Base-by-base conservation (phyloP, 2,888 invertebrate species). In the Diploptera punctata region DNA sequence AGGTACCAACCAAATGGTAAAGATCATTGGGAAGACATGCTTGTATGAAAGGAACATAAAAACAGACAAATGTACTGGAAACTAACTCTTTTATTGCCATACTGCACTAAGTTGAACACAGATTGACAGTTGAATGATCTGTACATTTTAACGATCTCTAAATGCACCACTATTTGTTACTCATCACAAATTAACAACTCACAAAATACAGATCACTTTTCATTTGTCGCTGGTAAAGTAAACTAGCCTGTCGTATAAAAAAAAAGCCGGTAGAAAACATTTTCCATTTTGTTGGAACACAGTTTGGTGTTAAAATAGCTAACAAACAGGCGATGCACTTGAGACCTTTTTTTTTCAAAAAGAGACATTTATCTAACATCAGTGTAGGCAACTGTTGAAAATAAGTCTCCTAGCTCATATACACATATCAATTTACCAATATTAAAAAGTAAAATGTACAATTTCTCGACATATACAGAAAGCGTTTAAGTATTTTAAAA, bases 51-150 rank as follows among this genome's bases (percentile, higher is more conserved):
- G n/a, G n/a, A n/a, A n/a, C n/a, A n/a, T n/a, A n/a, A n/a, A n/a
- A n/a, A n/a, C n/a, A n/a, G n/a, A n/a, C n/a, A n/a, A n/a, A n/a
- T n/a, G n/a, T n/a, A 75, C 76, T 80, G 79, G 82, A 84, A 83
- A 83, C 83, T 82, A 83, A 82, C 82, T 82, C 82, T 83, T n/a
- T 84, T 83, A 83, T 84, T 81, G 83, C 83, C 83, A 81, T 80
- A 81, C 81, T 73, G 70, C 33, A 70, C 73, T 73, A 68, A 65
- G 18, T 65, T 65, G 71, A 74, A 74, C 74, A 74, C 69, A 69
- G 69, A 69, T 60, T 71, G 71, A 74, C 67, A 70, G 70, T 33
- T 65, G 24, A 69, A 57, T 38, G 44, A 67, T 57, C 71, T 70
- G 72, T 74, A 74, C 72, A 74, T 26, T 26, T 44, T 47, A 65